A percentile compares a stretch with the other conserved stretches of the same genome.
Conservation (phyloP, 1,140 invertebrate species). For the Neodiprion pinetum region DNA sequence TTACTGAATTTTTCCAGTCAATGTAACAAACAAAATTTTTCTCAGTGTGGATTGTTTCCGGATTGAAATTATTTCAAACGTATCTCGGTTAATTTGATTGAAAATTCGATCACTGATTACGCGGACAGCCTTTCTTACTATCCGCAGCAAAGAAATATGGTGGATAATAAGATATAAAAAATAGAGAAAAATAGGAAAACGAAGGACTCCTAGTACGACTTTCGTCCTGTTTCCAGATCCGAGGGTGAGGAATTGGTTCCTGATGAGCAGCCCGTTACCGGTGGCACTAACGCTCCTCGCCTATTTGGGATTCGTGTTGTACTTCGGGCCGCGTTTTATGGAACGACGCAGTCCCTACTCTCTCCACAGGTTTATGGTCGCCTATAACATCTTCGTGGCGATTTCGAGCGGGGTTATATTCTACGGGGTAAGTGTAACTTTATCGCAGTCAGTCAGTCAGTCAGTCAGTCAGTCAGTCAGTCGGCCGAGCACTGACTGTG, state of each 20-base stretch:
- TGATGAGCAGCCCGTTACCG: conserved; percentile 69
- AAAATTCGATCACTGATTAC: too few species aligned
- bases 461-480: too few species aligned
- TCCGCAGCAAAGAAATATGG: too few species aligned
- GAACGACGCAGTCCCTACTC: conserved; percentile 65
- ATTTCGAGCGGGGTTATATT: conserved; percentile 60
- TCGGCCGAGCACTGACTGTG: too few species aligned
- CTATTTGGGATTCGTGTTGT: conserved; percentile 67
- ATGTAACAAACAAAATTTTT: too few species aligned
- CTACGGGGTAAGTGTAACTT: conserved; percentile 54
- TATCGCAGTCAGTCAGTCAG: too few species aligned
- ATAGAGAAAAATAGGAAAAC: not conserved
- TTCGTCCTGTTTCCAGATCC: conserved; percentile 71
- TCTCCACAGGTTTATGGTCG: conserved; percentile 64
- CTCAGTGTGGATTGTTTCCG: not conserved
- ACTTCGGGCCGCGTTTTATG: conserved; percentile 70
- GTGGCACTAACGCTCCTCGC: conserved; percentile 61
- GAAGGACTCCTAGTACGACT: not conserved
- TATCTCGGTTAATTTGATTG: too few species aligned
- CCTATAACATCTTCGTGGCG: conserved; percentile 66
- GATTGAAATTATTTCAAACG: not conserved
- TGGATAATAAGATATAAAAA: not conserved
- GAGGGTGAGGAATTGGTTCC: conserved; percentile 79
- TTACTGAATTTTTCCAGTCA: too few species aligned
- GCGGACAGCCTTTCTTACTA: too few species aligned